Percentiles rank a stretch among this genome's conserved stretches.
phyloP scores from a whole-genome alignment of 23 tunicate species.

The Halocynthia aurantium region DNA sequence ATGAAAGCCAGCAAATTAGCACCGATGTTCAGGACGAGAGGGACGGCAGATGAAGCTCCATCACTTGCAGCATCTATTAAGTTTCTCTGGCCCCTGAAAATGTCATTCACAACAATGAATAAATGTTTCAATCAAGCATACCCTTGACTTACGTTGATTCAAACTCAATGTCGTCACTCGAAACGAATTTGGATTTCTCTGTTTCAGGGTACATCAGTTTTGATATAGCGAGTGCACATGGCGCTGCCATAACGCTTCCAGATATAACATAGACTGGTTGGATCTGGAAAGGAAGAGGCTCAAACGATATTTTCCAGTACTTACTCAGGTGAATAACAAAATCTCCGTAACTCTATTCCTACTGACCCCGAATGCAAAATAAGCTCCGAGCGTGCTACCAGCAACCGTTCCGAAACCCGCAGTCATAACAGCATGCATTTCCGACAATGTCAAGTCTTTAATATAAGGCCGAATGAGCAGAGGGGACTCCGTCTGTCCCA shows the following conservation, averaged over 20 bases:
- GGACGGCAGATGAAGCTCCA: conserved; percentile 81
- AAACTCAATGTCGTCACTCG: conserved; percentile 41
- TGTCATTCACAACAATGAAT: not conserved
- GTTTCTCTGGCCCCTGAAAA: conserved; percentile 69
- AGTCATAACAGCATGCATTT: conserved; percentile 77
- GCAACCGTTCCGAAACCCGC: conserved; percentile 94
- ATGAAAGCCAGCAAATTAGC: conserved; percentile 81
- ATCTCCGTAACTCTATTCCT: not conserved
- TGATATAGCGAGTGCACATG: conserved; percentile 81
- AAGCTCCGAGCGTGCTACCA: conserved; percentile 85
- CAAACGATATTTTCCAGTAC: not conserved
- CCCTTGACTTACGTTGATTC: conserved; percentile 61
- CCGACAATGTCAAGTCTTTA: conserved; percentile 80
- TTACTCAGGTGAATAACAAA: not conserved
- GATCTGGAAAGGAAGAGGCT: conserved; percentile 27
- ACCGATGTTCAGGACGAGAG: conserved; percentile 79
- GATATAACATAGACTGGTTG: conserved; percentile 74
- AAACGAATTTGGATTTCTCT: conserved; percentile 62
- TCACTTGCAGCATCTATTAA: conserved; percentile 85
- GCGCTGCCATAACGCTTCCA: conserved; percentile 95
- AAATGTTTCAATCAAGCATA: not conserved
- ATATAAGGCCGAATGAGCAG: conserved; percentile 86
- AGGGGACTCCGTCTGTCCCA: conserved; percentile 92
- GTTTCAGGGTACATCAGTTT: conserved; percentile 91
- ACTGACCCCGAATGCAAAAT: conserved; percentile 81